Percentiles rank a stretch among this genome's conserved stretches.
Evolutionary conservation across 2,797 vertebrate genomes (phyloP).

Genomic region (Monodelphis domestica): DNA sequence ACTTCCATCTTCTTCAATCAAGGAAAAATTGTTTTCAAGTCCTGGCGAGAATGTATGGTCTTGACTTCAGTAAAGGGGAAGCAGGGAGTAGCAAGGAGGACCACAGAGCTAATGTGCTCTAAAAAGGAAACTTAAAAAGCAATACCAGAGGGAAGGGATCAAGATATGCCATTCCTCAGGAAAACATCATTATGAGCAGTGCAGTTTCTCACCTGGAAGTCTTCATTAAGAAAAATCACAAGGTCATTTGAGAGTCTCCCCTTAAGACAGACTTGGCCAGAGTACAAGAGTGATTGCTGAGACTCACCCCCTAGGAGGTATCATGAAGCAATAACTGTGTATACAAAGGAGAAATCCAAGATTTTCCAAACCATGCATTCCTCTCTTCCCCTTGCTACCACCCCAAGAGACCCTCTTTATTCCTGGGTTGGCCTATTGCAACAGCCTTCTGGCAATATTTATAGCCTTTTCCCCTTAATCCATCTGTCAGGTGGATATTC

Average conservation of each 20-base stretch:
- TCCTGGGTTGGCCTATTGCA: neutral
- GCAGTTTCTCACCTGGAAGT: neutral
- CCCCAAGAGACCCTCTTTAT: neutral
- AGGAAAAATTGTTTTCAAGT: neutral
- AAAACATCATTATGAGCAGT: neutral
- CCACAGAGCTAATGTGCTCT: neutral
- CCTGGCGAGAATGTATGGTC: rapidly evolving
- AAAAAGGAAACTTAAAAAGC: neutral
- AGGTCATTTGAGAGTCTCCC: neutral
- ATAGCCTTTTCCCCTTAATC: neutral
- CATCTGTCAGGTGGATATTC: neutral
- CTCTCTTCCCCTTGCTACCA: neutral
- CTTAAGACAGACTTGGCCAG: neutral
- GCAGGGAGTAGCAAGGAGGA: too few species aligned
- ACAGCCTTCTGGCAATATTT: neutral
- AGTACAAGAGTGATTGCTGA: neutral
- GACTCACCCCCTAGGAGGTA: neutral
- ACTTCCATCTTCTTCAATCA: neutral
- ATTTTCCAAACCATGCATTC: neutral
- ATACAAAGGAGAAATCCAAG: neutral
- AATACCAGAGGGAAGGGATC: neutral
- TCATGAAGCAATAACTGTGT: neutral
- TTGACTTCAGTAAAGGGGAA: neutral
- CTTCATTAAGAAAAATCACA: neutral
- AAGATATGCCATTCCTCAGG: neutral